Base-by-base conservation (phyloP, 2,113 vertebrate genomes). In the Pipa parva region DNA sequence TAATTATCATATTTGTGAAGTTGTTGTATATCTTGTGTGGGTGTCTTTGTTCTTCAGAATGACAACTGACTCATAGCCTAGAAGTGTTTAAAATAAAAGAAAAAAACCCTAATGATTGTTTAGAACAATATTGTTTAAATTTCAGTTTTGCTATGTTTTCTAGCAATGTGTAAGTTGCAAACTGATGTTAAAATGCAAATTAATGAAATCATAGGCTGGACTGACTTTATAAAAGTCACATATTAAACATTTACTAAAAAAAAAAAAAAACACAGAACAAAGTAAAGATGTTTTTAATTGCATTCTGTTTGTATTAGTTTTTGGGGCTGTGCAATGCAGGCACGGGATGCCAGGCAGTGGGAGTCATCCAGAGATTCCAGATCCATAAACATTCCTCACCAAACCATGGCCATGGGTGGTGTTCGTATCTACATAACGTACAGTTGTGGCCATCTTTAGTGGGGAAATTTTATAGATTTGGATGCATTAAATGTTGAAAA, bases 1-100 rank as follows among this genome's bases (percentile, higher is more conserved):
- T 68, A 68, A 68, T 68, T 69, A 59, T 60, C 57, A 69, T 60
- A 69, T 69, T 69, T 59, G 65, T 60, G 65, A 69, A 69, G 65
- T 69, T 60, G 65, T 69, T 69, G 65, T 60, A 69, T 59, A 48
- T 60, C 45, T 45, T 18, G 57, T 60, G 65, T 52, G 65, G 65
- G 65, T 68, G 64, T 68, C 46, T 66, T 68, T 59, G 45, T 59
- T 68, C 56, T 59, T 24, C 31, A 59, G 56, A 51, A 69, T 17
- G 4, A 33, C 56, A 29, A 68, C 21, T 69, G 65, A 69, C 56
- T 69, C 65, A 69, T 69, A 29, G n/a, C 56, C 51, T 11, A 59
- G 29, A 69, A 69, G 56, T 69, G 65, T 51, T 68, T 59, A 48
- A 37, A 68, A 31, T 22, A 68, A 68, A 58, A 59, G 59, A 49